Evolutionary conservation across 1,140 invertebrate genomes (phyloP).

Genomic region (Psilanteris sp.): DNA sequence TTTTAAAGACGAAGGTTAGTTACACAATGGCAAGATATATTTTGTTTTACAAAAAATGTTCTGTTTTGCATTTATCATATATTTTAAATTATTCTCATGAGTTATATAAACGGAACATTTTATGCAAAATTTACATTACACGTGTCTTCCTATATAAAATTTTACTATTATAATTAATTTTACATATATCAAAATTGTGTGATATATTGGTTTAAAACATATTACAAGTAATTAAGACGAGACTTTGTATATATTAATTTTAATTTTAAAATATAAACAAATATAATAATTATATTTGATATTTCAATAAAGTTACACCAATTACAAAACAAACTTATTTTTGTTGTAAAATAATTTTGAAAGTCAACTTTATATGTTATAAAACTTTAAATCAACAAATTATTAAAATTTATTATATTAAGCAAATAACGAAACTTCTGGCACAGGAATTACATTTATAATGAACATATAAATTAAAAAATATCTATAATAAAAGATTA

Average conservation of each 20-base stretch:
- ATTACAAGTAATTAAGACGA: too few relatives aligned
- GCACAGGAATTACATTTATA: slow-evolving; percentile 27
- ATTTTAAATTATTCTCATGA: too few relatives aligned
- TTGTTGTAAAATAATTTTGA: too few relatives aligned
- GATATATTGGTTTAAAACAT: slow-evolving; percentile 2
- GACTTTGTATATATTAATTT: too few relatives aligned
- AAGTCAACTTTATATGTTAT: slow-evolving; percentile 14
- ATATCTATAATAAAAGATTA: too few relatives aligned
- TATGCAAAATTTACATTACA: slow-evolving; percentile 25
- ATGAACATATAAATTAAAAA: too few relatives aligned
- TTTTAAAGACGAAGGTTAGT: slow-evolving; percentile 26
- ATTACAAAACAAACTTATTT: slow-evolving; percentile 36
- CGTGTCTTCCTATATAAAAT: slow-evolving; percentile 22
- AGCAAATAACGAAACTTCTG: slow-evolving; percentile 20
- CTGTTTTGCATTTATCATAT: too few relatives aligned
- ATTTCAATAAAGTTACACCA: slow-evolving; percentile 10
- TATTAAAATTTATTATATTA: slow-evolving; percentile 10
- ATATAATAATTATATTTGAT: neutral
- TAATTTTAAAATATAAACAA: neutral
- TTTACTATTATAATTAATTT: slow-evolving; percentile 20
- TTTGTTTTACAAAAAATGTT: slow-evolving; percentile 17
- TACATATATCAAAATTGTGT: slow-evolving; percentile 18
- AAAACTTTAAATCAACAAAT: slow-evolving; percentile 30
- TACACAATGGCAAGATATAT: slow-evolving; percentile 54
- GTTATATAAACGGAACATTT: slow-evolving; percentile 36